These are phyloP conservation scores for Pseudopipra pipra DNA, from an alignment of 2,113 vertebrate genomes.

Conservation along the genomic window DNA sequence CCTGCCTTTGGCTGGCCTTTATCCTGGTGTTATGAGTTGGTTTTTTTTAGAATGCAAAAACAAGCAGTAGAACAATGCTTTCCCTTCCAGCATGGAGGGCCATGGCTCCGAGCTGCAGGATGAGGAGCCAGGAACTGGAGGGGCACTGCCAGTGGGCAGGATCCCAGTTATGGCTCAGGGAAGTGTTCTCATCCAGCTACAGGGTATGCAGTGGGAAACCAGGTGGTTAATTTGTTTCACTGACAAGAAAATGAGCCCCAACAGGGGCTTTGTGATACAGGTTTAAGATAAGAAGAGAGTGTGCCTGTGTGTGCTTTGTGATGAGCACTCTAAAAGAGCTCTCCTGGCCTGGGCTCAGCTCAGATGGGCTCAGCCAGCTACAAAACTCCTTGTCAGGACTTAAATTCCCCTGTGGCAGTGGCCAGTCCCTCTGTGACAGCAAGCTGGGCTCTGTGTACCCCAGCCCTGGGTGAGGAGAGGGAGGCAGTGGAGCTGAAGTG, in stretches of 20 bases:
- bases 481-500: neutral
- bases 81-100: neutral
- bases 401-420: neutral
- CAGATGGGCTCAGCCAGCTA: neutral
- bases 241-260: neutral
- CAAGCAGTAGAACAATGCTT: neutral
- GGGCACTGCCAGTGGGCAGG: neutral
- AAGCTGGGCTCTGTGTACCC: neutral
- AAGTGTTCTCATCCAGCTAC: neutral
- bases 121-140: neutral
- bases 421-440: no score
- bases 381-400: neutral
- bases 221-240: neutral
- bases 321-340: rapidly evolving
- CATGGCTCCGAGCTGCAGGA: rapidly evolving
- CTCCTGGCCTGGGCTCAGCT: neutral
- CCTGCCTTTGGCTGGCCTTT: neutral
- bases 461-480: rapidly evolving
- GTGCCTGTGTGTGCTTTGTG: neutral
- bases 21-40: neutral
- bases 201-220: rapidly evolving
- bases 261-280: rapidly evolving
- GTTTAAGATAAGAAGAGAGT: neutral
- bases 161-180: rapidly evolving
- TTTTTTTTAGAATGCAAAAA: neutral